Evolutionary conservation across 2,113 vertebrate species (phyloP).

Genomic region (Pollimyrus isidori): DNA sequence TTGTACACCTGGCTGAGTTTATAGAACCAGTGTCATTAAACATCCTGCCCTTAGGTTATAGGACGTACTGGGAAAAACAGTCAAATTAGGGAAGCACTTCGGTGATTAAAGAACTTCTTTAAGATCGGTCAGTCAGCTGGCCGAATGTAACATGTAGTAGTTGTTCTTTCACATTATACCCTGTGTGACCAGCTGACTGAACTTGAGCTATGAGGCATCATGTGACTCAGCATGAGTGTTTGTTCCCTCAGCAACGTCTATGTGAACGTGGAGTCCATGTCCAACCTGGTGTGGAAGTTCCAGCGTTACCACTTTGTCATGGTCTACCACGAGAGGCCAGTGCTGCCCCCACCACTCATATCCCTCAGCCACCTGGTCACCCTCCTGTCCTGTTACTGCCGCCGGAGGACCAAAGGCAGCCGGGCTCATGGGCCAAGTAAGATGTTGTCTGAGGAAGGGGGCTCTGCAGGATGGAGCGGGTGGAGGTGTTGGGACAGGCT

Average conservation of each 20-base stretch:
- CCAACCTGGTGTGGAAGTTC: conserved; percentile 97
- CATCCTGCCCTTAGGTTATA: neutral
- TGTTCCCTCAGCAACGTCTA: conserved; percentile 81
- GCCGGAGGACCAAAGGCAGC: conserved; percentile 87
- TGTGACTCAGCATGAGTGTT: neutral
- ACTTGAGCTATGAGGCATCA: neutral
- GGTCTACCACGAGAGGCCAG: conserved; percentile 95
- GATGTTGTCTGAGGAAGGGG: neutral
- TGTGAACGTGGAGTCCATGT: conserved; percentile 95
- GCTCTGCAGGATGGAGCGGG: neutral
- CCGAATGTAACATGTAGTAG: neutral
- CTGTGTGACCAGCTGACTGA: neutral
- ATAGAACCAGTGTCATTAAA: neutral
- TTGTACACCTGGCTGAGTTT: neutral
- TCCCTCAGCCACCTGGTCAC: conserved; percentile 85
- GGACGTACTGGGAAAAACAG: neutral
- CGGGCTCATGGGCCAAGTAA: conserved; percentile 88
- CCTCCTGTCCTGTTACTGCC: conserved; percentile 78
- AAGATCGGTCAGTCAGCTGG: neutral
- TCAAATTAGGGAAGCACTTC: neutral
- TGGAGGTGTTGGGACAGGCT: neutral
- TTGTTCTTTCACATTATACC: neutral
- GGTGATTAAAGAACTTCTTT: neutral
- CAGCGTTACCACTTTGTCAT: conserved; percentile 97
- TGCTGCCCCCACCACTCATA: conserved; percentile 91